Percentiles rank a stretch among this genome's conserved stretches.
These are phyloP conservation scores for Oedothorax gibbosus DNA, from an alignment of 1,140 invertebrate species.

Conservation along the genomic window DNA sequence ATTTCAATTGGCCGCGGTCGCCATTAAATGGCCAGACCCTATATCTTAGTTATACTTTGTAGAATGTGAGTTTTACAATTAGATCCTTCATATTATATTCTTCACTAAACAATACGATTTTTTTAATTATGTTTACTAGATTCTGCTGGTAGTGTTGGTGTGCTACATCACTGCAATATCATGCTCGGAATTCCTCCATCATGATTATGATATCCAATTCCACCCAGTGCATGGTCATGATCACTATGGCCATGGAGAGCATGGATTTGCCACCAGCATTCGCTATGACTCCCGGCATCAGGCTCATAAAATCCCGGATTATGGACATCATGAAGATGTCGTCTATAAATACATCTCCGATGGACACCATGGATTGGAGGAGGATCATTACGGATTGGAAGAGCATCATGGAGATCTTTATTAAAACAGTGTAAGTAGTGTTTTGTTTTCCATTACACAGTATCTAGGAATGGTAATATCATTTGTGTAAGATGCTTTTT, in stretches of 20 bases:
- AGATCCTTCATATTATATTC: no score
- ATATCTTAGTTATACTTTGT: no score
- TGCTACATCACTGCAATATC: neutral
- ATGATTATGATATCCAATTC: slow-evolving; percentile 44
- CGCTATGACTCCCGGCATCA: slow-evolving; percentile 45
- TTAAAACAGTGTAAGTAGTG: no score
- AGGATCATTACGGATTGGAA: neutral
- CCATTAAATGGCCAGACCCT: no score
- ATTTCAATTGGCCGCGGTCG: no score
- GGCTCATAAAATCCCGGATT: slow-evolving; percentile 28
- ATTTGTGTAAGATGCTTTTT: no score
- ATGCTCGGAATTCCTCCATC: neutral
- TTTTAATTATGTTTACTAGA: no score
- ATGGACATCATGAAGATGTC: slow-evolving; percentile 19
- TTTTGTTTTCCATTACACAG: no score
- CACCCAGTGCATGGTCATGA: slow-evolving; percentile 31
- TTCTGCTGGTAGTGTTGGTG: neutral
- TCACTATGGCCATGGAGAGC: slow-evolving; percentile 32
- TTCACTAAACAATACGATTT: no score
- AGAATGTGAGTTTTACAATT: no score
- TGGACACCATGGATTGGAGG: slow-evolving; percentile 3
- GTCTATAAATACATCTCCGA: slow-evolving; percentile 40
- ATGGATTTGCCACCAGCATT: slow-evolving; percentile 43
- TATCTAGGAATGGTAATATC: no score
- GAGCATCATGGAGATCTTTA: no score